Evolutionary conservation across 2,888 invertebrate genomes (phyloP).

Genomic region (Limenitis arthemis): DNA sequence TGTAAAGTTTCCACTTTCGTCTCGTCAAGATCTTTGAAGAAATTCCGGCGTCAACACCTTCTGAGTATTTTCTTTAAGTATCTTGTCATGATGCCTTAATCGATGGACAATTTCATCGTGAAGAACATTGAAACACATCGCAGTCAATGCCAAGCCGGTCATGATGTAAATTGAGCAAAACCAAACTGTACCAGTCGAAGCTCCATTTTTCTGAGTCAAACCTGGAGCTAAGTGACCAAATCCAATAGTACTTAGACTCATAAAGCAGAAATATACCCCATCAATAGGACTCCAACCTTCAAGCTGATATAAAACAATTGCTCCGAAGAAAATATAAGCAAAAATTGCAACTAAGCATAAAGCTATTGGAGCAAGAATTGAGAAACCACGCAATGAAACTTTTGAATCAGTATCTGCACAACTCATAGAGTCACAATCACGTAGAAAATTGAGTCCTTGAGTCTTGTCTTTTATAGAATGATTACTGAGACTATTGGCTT

Average conservation of each 20-base stretch:
- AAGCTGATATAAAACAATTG: slow-evolving; percentile 88
- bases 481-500: slow-evolving; percentile 58
- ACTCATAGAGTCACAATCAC: slow-evolving; percentile 71
- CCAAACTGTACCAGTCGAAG: slow-evolving; percentile 82
- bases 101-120: slow-evolving; percentile 91
- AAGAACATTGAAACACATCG: slow-evolving; percentile 82
- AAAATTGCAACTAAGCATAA: slow-evolving; percentile 92
- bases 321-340: slow-evolving; percentile 92
- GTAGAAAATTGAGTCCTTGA: slow-evolving; percentile 55
- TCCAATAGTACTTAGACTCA: slow-evolving; percentile 94
- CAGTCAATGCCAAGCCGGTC: slow-evolving; percentile 89
- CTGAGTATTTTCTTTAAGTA: slow-evolving; percentile 49
- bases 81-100: slow-evolving; percentile 74
- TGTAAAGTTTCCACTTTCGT: slow-evolving; percentile 53
- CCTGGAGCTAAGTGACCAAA: slow-evolving; percentile 91
- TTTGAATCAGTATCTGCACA: slow-evolving; percentile 79
- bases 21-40: slow-evolving; percentile 64
- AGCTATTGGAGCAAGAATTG: slow-evolving; percentile 90
- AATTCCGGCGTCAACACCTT: slow-evolving; percentile 61
- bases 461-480: slow-evolving; percentile 61
- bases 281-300: slow-evolving; percentile 95
- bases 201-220: slow-evolving; percentile 61
- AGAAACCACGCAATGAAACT: slow-evolving; percentile 78
- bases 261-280: slow-evolving; percentile 95
- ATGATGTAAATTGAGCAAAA: slow-evolving; percentile 92